Evolutionary conservation across 2,888 invertebrate species (phyloP).

Genomic region (Deilephila elpenor): DNA sequence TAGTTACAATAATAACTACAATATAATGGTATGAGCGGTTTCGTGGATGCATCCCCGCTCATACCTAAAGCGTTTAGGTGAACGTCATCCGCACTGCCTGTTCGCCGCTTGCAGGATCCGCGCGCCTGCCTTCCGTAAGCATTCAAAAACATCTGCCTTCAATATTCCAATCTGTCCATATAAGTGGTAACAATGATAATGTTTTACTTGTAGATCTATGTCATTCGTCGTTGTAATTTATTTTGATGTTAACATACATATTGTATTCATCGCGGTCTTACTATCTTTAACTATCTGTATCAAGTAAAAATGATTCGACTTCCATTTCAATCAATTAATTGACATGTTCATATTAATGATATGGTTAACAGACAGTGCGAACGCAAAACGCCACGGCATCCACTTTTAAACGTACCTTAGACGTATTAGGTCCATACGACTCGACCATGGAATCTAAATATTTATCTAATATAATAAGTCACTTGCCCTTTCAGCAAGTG

Average conservation of each 20-base stretch:
- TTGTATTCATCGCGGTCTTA: neutral
- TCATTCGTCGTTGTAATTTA: too few relatives aligned
- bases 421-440: slow-evolving; percentile 63
- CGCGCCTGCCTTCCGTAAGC: neutral
- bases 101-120: slow-evolving; percentile 49
- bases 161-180: neutral
- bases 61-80: slow-evolving; percentile 85
- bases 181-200: neutral
- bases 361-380: slow-evolving; percentile 73
- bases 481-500: slow-evolving; percentile 58
- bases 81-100: slow-evolving; percentile 73
- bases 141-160: neutral
- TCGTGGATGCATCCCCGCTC: slow-evolving; percentile 83
- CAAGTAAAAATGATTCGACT: neutral
- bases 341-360: slow-evolving; percentile 60
- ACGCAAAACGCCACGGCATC: slow-evolving; percentile 77
- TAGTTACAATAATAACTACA: slow-evolving; percentile 81
- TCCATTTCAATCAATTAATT: slow-evolving; percentile 55
- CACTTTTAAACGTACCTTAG: slow-evolving; percentile 77
- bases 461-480: slow-evolving; percentile 59
- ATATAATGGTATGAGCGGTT: slow-evolving; percentile 84
- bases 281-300: neutral
- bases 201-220: neutral
- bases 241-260: neutral
- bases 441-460: slow-evolving; percentile 67